phyloP scores from a whole-genome alignment of 2,888 invertebrate genomes.

The Eristalis tenax region DNA sequence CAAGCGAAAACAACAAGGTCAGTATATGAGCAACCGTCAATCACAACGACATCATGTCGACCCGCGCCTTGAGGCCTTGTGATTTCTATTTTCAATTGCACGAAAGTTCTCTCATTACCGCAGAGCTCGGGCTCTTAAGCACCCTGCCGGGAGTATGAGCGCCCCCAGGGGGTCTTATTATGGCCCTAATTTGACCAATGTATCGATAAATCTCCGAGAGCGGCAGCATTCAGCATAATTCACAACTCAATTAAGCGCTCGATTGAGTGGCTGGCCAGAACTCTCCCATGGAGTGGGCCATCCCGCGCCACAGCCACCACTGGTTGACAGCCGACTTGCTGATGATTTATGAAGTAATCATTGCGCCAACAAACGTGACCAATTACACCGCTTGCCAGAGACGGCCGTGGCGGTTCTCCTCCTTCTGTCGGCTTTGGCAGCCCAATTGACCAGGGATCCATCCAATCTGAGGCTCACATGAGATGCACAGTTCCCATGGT shows the following conservation, averaged over 20 bases:
- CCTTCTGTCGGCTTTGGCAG: neutral
- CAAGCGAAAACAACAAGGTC: neutral
- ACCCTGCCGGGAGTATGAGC: conserved; percentile 24
- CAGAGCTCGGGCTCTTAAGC: conserved; percentile 1
- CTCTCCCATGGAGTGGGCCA: neutral
- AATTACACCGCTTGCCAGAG: conserved; percentile 42
- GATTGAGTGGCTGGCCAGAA: conserved; percentile 32
- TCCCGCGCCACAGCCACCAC: neutral
- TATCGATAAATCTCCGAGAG: conserved; percentile 43
- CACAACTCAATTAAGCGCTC: conserved; percentile 62
- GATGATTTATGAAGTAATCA: conserved; percentile 67
- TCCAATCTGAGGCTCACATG: neutral
- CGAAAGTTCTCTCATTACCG: neutral
- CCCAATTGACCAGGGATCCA: conserved; percentile 54
- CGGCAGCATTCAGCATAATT: conserved; percentile 44
- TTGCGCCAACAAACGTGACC: conserved; percentile 69
- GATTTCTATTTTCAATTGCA: neutral
- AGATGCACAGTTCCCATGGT: neutral
- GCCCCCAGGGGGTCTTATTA: conserved; percentile 52
- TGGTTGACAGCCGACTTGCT: conserved; percentile 15
- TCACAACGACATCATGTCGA: neutral
- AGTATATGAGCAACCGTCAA: neutral
- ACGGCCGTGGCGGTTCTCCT: neutral
- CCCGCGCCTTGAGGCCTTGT: neutral
- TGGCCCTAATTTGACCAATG: conserved; percentile 25